These are phyloP conservation scores for Oconnorella tubifera DNA, from an alignment of 2,888 invertebrate species.

Conservation along the genomic window DNA sequence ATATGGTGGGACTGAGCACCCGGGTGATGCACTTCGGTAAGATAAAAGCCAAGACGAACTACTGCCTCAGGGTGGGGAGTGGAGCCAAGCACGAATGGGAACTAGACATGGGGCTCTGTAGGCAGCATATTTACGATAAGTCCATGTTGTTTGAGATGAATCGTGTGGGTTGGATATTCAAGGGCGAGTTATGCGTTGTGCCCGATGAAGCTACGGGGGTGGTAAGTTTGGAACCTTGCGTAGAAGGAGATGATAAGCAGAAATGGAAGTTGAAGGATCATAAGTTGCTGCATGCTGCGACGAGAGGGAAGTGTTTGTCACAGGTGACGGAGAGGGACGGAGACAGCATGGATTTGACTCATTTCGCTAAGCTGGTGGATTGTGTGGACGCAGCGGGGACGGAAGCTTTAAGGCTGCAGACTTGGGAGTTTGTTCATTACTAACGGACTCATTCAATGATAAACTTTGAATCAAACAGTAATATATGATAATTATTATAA, in stretches of 20 bases:
- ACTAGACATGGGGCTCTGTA: conserved; percentile 29
- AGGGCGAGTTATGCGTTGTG: conserved; percentile 20
- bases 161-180: conserved; percentile 20
- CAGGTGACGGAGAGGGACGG: conserved; percentile 18
- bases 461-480: no score
- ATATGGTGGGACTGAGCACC: conserved; percentile 20
- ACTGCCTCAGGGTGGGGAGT: conserved; percentile 17
- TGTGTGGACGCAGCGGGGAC: conserved; percentile 7
- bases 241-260: conserved; percentile 14
- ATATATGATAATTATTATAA: no score
- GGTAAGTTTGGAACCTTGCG: conserved; percentile 17
- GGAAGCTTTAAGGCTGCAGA: conserved; percentile 11
- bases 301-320: conserved; percentile 14
- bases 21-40: conserved; percentile 24
- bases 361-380: conserved; percentile 19
- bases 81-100: neutral
- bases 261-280: conserved; percentile 12
- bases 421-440: conserved; percentile 25
- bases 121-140: conserved; percentile 30
- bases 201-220: conserved; percentile 12
- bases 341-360: conserved; percentile 10
- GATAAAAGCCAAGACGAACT: conserved; percentile 22
- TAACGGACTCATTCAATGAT: no score
- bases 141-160: conserved; percentile 29
- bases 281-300: neutral